Base-by-base conservation (phyloP, 2,113 vertebrate genomes). In the Leuciscus idus region DNA sequence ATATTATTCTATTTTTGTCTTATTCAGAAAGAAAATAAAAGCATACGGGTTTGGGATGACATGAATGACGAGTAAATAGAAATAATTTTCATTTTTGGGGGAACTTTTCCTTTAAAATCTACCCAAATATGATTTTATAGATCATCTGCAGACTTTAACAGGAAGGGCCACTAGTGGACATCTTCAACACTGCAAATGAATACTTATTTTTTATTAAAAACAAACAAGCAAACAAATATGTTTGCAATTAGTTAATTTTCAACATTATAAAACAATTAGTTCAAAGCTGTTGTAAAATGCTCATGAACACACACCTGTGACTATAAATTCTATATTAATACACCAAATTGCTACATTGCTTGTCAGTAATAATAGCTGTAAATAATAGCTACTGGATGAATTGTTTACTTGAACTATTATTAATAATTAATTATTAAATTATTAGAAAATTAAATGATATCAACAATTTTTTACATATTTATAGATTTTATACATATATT, bases 101-200 rank as follows among this genome's bases (percentile, higher is more conserved):
- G 0, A 72, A 1, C 8, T 72, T 21, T 19, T 57, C 6, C 55
- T 36, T 68, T 33, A 43, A 9, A 46, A 73, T n/a, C 13, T 11
- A 73, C 2, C 23, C 11, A 74, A 74, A 74, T 23, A 26, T 48
- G 43, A 74, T 48, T 48, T 74, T 48, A 48, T 26, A 48, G 23
- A 48, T 74, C 23, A 48, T 74, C 72, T 74, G 72, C 23, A 15
- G 39, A 50, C 72, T 75, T 26, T 48, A 48, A 28, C 77, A 83
- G 83, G 39, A 2, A 64, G 9, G 84, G 84, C 89, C 81, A 84
- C 87, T 90, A 78, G 86, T 90, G 89, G 89, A 87, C 30, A 43
- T 72, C 70, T 83, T 36, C 15, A 3, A 59, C 81, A 82, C 75
- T 66, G 46, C 46, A 46, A 61, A 2, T 36, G 1, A 0, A 33